Evolutionary conservation across 2,888 invertebrate genomes (phyloP), one percentile per base, ranked within the genome.

Genomic region (Rotaria socialis): DNA sequence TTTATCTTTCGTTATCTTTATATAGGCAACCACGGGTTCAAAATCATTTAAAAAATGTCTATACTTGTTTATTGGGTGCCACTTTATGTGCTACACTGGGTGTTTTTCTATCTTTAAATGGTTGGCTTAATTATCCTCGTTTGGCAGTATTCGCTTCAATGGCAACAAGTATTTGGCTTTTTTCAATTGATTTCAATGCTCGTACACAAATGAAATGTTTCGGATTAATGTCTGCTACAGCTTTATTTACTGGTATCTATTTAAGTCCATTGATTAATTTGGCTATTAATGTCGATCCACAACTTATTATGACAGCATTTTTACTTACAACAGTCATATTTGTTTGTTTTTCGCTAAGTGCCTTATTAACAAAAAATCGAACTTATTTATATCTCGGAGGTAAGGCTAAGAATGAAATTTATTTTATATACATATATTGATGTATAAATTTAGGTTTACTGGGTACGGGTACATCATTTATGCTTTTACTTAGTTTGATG

Each of bases 21-120:
- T 90, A 88, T 90, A 97, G 97, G 91, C 96, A 96, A 91, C 94
- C 94, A 55, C 94, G 94, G 88, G 95, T 97, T 60, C 94, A 95
- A 88, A 93, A 94, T 89, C 98, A 98, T 92, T 93, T 98, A 89
- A 95, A 95, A 92, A 96, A 96, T 94, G 98, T 98, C 22, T 98
- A 98, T 91, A 95, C 95, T 87, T 95, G 96, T 89, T 92, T 98
- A 88, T 94, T 96, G 86, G 93, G 96, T 92, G 95, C 96, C 7
- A 94, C 96, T 89, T 88, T 93, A 85, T 89, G 95, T 56, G 95
- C 97, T 27, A 94, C 95, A 16, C 93, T 94, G 87, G 97, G 97
- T 85, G 94, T 95, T 43, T 94, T 94, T 89, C 91, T 95, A 58
- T 96, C 96, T 90, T 92, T 96, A 90, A 94, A 93, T 92, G 85